Conservation (phyloP, 2,888 invertebrate genomes). For the Acanthoscelides obtectus region DNA sequence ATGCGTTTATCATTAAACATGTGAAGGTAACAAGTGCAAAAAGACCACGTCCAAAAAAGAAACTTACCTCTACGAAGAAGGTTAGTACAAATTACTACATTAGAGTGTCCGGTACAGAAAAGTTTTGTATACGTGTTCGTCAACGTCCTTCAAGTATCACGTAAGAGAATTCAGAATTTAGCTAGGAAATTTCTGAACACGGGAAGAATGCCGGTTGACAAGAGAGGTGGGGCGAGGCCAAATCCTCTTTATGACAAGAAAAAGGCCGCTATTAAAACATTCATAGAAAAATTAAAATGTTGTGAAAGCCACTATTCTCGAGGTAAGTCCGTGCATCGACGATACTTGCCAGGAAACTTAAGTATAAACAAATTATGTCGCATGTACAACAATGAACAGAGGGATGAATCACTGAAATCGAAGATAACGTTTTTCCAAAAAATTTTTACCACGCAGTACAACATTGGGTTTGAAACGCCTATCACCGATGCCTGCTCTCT, state of each 20-base stretch:
- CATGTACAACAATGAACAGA: constrained; percentile 8
- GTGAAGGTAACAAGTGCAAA: too few relatives aligned
- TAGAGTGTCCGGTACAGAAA: too few relatives aligned
- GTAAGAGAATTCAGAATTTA: constrained; percentile 3
- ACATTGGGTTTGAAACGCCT: not conserved
- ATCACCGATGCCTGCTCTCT: constrained; percentile 5
- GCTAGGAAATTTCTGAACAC: constrained; percentile 1
- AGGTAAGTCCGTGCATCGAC: constrained; percentile 3
- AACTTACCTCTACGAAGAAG: too few relatives aligned
- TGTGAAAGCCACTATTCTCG: constrained; percentile 6
- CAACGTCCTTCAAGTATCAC: constrained; percentile 3
- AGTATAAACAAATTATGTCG: constrained; percentile 8
- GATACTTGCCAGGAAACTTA: constrained; percentile 6
- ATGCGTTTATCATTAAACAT: too few relatives aligned
- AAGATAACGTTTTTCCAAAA: constrained; percentile 4
- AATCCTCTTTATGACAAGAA: not conserved
- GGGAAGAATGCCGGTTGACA: constrained; percentile 2
- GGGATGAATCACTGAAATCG: not conserved
- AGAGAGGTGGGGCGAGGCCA: constrained; percentile 3
- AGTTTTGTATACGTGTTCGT: too few relatives aligned
- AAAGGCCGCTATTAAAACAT: constrained; percentile 6
- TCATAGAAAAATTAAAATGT: constrained; percentile 8
- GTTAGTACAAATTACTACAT: too few relatives aligned
- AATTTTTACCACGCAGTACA: constrained; percentile 1
- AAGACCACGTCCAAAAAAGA: too few relatives aligned